These are phyloP conservation scores for Hyperopisus bebe DNA, from an alignment of 2,113 vertebrate species.

Conservation along the genomic window DNA sequence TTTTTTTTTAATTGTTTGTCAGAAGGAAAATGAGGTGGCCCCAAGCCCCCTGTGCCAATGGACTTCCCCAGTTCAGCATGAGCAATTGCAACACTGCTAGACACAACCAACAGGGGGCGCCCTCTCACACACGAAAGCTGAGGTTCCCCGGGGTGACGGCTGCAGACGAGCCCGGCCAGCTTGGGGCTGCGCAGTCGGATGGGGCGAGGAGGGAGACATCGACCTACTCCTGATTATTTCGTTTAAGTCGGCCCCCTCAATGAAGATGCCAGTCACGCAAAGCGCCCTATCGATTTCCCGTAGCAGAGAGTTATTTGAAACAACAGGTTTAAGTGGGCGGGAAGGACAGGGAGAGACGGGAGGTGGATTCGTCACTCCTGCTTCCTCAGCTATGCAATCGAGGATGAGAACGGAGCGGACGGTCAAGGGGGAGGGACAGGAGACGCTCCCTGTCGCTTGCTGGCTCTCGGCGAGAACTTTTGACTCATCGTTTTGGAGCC, in stretches of 20 bases:
- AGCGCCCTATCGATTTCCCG: conserved; percentile 11
- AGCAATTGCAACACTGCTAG: background rate
- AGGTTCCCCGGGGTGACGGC: background rate
- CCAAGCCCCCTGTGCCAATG: background rate
- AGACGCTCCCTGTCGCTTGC: background rate
- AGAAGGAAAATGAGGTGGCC: background rate
- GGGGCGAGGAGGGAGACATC: background rate
- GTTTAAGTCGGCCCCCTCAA: background rate
- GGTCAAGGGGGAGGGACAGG: background rate
- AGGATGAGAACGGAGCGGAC: background rate
- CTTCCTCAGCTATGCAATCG: background rate
- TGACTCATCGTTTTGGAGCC: background rate
- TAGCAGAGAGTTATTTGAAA: background rate
- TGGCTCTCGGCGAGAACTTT: background rate
- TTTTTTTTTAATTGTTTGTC: background rate
- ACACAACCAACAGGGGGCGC: background rate
- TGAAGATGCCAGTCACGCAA: background rate
- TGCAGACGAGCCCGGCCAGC: background rate
- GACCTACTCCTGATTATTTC: conserved; percentile 14
- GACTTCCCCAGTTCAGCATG: background rate
- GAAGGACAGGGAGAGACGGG: background rate
- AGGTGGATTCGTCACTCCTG: background rate
- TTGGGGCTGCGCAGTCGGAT: background rate
- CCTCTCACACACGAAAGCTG: background rate
- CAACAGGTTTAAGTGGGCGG: background rate